Conservation (phyloP, 1,140 invertebrate species). For the Bathynomus jamesi region DNA sequence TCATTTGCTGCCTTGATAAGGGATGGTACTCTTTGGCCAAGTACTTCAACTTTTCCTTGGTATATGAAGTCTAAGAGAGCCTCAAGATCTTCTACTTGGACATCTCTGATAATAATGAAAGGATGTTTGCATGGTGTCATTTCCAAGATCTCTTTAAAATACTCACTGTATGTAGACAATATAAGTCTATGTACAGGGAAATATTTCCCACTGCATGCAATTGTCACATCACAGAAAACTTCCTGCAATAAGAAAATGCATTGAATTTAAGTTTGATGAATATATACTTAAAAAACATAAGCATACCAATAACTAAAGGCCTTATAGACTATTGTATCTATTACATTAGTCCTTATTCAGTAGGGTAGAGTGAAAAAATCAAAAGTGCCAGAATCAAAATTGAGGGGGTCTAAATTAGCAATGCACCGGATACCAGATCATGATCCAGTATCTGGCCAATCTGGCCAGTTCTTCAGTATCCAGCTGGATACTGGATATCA, state of each 20-base stretch:
- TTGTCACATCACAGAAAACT: constrained; percentile 30
- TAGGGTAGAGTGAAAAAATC: too few relatives aligned
- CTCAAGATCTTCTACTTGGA: constrained; percentile 30
- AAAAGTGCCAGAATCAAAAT: too few relatives aligned
- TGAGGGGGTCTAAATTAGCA: too few relatives aligned
- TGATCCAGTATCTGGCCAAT: too few relatives aligned
- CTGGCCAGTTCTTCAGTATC: too few relatives aligned
- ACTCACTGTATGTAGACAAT: constrained; percentile 34
- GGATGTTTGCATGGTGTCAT: constrained; percentile 36
- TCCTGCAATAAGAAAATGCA: not conserved
- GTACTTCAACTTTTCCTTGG: not conserved
- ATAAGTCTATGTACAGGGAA: constrained; percentile 35
- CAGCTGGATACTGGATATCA: too few relatives aligned
- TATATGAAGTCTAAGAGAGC: constrained; percentile 35
- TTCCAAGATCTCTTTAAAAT: constrained; percentile 36
- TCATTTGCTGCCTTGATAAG: not conserved
- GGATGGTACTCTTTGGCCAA: not conserved
- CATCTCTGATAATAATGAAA: constrained; percentile 32
- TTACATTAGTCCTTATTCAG: too few relatives aligned
- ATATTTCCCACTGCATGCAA: constrained; percentile 28
- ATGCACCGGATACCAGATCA: too few relatives aligned
- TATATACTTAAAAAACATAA: too few relatives aligned
- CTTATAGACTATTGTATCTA: too few relatives aligned
- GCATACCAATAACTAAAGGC: too few relatives aligned
- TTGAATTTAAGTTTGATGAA: too few relatives aligned